phyloP scores from a whole-genome alignment of 2,797 vertebrate species.

The Champsocephalus esox region DNA sequence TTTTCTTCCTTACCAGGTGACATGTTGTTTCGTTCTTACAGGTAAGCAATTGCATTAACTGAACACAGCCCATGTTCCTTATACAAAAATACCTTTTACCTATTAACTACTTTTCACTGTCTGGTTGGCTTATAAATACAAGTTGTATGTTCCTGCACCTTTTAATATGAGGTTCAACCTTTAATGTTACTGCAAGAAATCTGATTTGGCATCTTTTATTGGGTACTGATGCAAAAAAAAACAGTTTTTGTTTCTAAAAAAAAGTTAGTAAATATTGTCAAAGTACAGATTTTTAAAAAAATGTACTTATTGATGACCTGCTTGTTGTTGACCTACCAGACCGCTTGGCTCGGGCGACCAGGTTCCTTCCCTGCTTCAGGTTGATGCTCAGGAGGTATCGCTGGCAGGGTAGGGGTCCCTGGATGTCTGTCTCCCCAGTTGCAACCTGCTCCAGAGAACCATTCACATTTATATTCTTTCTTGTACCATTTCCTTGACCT shows the following conservation, averaged over 20 bases:
- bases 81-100: slow-evolving; percentile 13
- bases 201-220: slow-evolving; percentile 16
- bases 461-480: slow-evolving; percentile 15
- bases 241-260: neutral
- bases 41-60: slow-evolving; percentile 34
- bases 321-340: slow-evolving; percentile 85
- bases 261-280: slow-evolving; percentile 11
- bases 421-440: slow-evolving; percentile 67
- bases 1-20: slow-evolving; percentile 7
- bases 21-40: neutral
- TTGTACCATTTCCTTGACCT: neutral
- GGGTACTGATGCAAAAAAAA: neutral
- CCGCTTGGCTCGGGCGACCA: slow-evolving; percentile 91
- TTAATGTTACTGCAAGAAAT: slow-evolving; percentile 3
- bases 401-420: slow-evolving; percentile 73
- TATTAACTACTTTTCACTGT: neutral
- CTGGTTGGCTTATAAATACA: slow-evolving; percentile 14
- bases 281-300: neutral
- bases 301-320: neutral
- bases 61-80: slow-evolving; percentile 33
- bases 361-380: slow-evolving; percentile 91
- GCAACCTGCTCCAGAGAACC: slow-evolving; percentile 48
- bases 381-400: slow-evolving; percentile 92
- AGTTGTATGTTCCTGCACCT: slow-evolving; percentile 3
- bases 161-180: slow-evolving; percentile 10